Evolutionary conservation across 2,113 vertebrate genomes (phyloP).

Genomic region (Callionymus lyra): DNA sequence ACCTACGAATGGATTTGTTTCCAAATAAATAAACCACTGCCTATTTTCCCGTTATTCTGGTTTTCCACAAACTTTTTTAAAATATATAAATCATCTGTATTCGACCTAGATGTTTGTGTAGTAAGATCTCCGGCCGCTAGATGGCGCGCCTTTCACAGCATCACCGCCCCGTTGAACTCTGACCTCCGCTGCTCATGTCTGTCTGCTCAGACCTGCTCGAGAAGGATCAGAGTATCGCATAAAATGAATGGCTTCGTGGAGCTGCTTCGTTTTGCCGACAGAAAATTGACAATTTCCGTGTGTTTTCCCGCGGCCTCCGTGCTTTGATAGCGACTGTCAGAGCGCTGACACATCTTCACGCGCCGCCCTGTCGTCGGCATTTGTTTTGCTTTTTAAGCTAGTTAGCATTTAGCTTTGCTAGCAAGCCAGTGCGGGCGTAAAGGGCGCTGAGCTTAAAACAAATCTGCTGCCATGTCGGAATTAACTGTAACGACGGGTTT

Average conservation of each 20-base stretch:
- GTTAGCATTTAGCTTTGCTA: conserved; percentile 7
- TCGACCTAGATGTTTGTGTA: too few species aligned
- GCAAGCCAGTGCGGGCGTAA: conserved; percentile 20
- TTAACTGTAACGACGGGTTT: conserved; percentile 2
- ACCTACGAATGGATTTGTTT: too few species aligned
- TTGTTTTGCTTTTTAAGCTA: conserved; percentile 36
- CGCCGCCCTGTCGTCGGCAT: conserved; percentile 5
- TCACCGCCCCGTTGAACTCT: conserved; percentile 20
- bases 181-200: conserved; percentile 12
- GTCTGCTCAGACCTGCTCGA: conserved; percentile 6
- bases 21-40: too few species aligned
- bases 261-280: not conserved
- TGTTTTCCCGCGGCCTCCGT: not conserved
- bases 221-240: conserved; percentile 16
- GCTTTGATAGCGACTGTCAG: not conserved
- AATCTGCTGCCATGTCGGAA: conserved; percentile 8
- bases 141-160: conserved; percentile 8
- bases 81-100: too few species aligned
- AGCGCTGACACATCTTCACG: conserved; percentile 1
- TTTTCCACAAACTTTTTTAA: too few species aligned
- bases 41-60: too few species aligned
- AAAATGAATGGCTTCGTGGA: not conserved
- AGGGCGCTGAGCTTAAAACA: conserved; percentile 10
- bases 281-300: not conserved
- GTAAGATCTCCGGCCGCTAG: conserved; percentile 17